Conservation (phyloP, 2,888 invertebrate genomes). For the Antheraea yamamai region DNA sequence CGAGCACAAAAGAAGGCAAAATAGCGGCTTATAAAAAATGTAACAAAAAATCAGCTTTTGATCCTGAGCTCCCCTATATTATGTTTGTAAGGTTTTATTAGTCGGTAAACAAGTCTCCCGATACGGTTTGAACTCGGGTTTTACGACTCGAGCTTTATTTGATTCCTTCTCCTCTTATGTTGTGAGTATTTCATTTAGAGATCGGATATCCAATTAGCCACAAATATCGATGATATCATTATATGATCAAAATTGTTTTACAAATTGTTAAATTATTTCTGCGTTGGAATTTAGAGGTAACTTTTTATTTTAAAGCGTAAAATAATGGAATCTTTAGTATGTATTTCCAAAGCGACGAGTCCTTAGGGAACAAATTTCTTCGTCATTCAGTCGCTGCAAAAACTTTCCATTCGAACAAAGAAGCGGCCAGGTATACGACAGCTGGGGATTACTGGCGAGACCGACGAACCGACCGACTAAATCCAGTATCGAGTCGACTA, state of each 20-base stretch:
- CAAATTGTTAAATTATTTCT: neutral
- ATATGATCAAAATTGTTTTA: constrained; percentile 1
- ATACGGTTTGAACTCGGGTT: constrained; percentile 48
- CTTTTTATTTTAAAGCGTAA: neutral
- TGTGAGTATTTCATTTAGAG: constrained; percentile 25
- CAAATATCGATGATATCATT: neutral
- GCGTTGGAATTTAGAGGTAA: neutral
- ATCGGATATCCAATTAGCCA: constrained; percentile 36
- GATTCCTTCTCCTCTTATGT: constrained; percentile 31
- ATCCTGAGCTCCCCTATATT: constrained; percentile 73
- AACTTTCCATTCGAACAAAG: constrained; percentile 75
- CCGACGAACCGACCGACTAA: constrained; percentile 39
- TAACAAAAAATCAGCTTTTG: constrained; percentile 80
- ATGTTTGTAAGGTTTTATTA: constrained; percentile 76
- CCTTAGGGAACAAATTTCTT: constrained; percentile 55
- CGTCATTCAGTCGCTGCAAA: constrained; percentile 42
- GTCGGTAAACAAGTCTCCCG: constrained; percentile 67
- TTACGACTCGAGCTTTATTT: constrained; percentile 36
- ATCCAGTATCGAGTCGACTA: constrained; percentile 29
- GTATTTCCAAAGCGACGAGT: constrained; percentile 32
- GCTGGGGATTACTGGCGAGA: constrained; percentile 63
- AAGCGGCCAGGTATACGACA: constrained; percentile 71
- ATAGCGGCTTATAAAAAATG: constrained; percentile 75
- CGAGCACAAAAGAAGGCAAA: constrained; percentile 79
- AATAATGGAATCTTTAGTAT: constrained; percentile 3